These are phyloP conservation scores for Morpho deidamia DNA, from an alignment of 2,888 invertebrate species.

Conservation along the genomic window DNA sequence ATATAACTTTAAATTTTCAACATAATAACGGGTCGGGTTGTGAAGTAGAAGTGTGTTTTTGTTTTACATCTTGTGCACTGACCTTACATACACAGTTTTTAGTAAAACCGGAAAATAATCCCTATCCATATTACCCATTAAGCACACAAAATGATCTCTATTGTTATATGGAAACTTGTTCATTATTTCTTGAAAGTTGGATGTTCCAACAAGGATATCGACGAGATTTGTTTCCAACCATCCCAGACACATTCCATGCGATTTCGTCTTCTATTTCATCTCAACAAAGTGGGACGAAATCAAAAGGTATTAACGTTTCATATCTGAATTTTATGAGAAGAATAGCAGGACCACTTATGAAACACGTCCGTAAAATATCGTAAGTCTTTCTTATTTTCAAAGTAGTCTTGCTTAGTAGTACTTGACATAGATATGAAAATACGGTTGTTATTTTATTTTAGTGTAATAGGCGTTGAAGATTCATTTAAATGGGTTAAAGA, in stretches of 20 bases:
- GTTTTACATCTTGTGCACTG: slow-evolving; percentile 56
- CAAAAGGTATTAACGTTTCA: slow-evolving; percentile 60
- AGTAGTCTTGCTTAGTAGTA: background rate
- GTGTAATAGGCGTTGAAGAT: slow-evolving; percentile 46
- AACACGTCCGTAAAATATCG: slow-evolving; percentile 55
- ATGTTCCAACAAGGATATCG: slow-evolving; percentile 70
- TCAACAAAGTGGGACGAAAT: slow-evolving; percentile 39
- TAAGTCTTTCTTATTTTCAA: slow-evolving; percentile 31
- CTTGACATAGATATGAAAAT: background rate
- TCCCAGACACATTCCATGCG: slow-evolving; percentile 64
- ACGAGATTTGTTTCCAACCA: slow-evolving; percentile 61
- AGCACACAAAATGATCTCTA: slow-evolving; percentile 41
- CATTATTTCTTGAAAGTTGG: slow-evolving; percentile 62
- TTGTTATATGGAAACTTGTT: slow-evolving; percentile 50
- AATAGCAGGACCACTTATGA: slow-evolving; percentile 65
- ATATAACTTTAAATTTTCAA: slow-evolving; percentile 41
- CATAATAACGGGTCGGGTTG: slow-evolving; percentile 52
- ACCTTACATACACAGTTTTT: slow-evolving; percentile 50
- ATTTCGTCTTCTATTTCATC: slow-evolving; percentile 48
- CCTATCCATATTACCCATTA: slow-evolving; percentile 61
- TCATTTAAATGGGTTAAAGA: slow-evolving; percentile 52
- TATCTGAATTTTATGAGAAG: slow-evolving; percentile 60
- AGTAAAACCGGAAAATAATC: slow-evolving; percentile 42
- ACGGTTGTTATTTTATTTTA: slow-evolving; percentile 31
- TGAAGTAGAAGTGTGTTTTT: slow-evolving; percentile 56